These are phyloP conservation scores for Agriotes lineatus DNA, from an alignment of 2,888 invertebrate genomes.

Conservation along the genomic window DNA sequence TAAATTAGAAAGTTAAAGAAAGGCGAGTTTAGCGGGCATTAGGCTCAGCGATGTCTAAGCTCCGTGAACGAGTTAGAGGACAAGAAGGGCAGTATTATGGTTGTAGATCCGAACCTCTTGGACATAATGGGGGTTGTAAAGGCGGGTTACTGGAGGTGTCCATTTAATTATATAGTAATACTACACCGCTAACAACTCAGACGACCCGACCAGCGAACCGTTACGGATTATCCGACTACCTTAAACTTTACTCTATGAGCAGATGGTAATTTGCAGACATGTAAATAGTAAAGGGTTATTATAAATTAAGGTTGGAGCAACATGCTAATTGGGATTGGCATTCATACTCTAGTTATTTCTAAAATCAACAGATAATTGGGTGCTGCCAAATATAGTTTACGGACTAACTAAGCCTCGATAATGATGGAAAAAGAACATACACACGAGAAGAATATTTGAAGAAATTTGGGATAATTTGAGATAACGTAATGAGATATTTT, in stretches of 20 bases:
- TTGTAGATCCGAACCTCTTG: neutral
- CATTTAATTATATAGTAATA: conserved; percentile 19
- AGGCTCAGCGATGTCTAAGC: neutral
- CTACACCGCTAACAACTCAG: conserved; percentile 9
- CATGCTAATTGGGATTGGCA: no score
- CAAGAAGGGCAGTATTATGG: neutral
- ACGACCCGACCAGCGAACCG: neutral
- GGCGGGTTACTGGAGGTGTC: conserved; percentile 13
- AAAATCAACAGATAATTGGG: no score
- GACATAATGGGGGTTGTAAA: conserved; percentile 2
- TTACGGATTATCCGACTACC: conserved; percentile 11
- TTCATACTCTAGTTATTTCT: no score
- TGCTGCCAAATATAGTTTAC: no score
- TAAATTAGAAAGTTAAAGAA: neutral
- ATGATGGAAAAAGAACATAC: no score
- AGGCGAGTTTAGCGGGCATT: neutral
- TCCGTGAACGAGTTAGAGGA: neutral
- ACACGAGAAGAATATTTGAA: no score
- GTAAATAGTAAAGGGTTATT: no score
- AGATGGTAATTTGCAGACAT: no score
- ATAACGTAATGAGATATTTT: no score
- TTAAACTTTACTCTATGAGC: neutral
- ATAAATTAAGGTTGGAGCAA: no score
- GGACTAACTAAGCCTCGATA: no score
- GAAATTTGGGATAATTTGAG: no score